Conservation (phyloP, 2,113 vertebrate species). For the Loxodonta africana region DNA sequence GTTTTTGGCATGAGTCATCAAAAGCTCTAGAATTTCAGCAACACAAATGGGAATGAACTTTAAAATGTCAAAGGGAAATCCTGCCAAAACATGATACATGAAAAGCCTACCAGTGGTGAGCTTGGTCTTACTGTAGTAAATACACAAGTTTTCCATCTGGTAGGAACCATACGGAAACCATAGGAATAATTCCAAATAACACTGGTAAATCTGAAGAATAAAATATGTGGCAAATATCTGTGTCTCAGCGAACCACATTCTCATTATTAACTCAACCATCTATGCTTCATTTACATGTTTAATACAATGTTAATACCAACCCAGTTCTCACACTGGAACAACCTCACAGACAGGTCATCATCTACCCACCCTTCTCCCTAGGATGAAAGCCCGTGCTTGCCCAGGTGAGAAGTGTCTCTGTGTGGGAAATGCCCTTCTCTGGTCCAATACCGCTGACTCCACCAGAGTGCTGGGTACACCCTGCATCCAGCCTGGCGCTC, state of each 20-base stretch:
- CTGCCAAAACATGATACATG: not conserved
- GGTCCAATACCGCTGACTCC: not conserved
- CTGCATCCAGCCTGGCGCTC: too few species aligned
- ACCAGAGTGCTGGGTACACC: too few species aligned
- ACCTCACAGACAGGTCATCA: not conserved
- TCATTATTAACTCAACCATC: not conserved
- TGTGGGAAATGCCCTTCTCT: not conserved
- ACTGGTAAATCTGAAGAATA: not conserved
- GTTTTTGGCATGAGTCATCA: not conserved
- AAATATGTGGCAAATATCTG: fast-evolving
- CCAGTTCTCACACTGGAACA: not conserved
- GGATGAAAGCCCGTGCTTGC: not conserved
- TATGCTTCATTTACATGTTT: not conserved
- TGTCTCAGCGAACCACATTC: not conserved
- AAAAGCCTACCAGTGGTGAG: not conserved
- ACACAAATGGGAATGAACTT: not conserved
- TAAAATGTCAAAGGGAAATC: not conserved
- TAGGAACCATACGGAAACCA: not conserved
- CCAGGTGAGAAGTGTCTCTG: too few species aligned
- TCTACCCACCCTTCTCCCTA: not conserved
- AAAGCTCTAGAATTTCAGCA: not conserved
- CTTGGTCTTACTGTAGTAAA: not conserved
- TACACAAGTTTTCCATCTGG: not conserved
- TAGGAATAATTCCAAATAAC: not conserved
- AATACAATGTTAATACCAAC: not conserved